These are phyloP conservation scores for Dyspetes luteomarginatus DNA, from an alignment of 2,888 invertebrate genomes.

Conservation along the genomic window DNA sequence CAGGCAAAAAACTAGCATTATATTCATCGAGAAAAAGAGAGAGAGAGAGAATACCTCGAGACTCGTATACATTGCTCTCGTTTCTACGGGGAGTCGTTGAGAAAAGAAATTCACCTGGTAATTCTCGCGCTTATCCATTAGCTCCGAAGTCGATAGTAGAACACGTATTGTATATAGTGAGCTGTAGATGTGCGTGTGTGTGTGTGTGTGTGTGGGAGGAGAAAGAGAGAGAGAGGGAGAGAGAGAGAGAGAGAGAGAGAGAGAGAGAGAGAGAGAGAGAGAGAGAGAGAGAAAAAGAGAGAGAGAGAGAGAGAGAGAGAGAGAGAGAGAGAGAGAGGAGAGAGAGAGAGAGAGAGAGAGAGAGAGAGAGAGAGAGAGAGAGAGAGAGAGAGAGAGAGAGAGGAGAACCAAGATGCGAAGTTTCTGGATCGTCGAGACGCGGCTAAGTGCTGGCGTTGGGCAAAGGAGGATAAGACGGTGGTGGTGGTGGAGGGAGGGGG, in stretches of 20 bases:
- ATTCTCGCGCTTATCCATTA: slow-evolving; percentile 63
- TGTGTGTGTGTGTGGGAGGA: neutral
- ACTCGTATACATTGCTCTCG: slow-evolving; percentile 16
- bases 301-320: slow-evolving; percentile 20
- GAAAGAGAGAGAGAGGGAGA: neutral
- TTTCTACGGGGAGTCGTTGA: slow-evolving; percentile 36
- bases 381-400: slow-evolving; percentile 10
- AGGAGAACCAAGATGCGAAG: slow-evolving; percentile 24
- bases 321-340: neutral
- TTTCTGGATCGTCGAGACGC: slow-evolving; percentile 34
- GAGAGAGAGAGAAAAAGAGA: neutral
- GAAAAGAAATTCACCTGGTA: slow-evolving; percentile 59
- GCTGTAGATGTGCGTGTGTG: no score
- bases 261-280: slow-evolving; percentile 10
- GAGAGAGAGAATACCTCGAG: neutral
- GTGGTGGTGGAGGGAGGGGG: no score
- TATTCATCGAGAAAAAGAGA: no score
- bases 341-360: neutral
- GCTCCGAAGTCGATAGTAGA: slow-evolving; percentile 41
- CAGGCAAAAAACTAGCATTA: no score
- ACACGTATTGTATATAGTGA: slow-evolving; percentile 1
- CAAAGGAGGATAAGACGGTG: neutral
- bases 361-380: slow-evolving; percentile 1
- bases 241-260: neutral
- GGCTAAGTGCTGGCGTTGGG: slow-evolving; percentile 27